These are phyloP conservation scores for Drosophila phalerata DNA, from an alignment of 2,888 invertebrate species.

Conservation along the genomic window DNA sequence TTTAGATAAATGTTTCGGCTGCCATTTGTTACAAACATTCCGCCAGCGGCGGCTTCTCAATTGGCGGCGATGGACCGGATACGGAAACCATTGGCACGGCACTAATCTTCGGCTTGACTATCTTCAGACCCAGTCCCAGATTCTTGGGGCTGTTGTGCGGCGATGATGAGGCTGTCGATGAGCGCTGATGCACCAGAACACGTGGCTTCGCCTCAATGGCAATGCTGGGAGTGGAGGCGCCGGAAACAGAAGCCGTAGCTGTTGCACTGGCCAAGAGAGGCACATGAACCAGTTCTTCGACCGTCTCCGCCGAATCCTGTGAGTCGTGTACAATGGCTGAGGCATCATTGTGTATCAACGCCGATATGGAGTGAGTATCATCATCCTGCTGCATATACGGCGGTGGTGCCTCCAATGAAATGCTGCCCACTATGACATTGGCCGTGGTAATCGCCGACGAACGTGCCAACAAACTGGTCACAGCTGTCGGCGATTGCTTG, in stretches of 20 bases:
- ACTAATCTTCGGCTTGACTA: conserved; percentile 78
- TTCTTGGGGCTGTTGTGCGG: conserved; percentile 82
- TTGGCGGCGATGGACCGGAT: conserved; percentile 92
- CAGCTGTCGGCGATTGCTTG: conserved; percentile 60
- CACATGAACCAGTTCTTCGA: conserved; percentile 79
- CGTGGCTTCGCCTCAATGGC: conserved; percentile 70
- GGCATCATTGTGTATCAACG: conserved; percentile 65
- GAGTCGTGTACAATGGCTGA: conserved; percentile 67
- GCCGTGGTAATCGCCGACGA: conserved; percentile 82
- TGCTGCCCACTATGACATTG: conserved; percentile 84
- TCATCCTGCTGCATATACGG: conserved; percentile 83
- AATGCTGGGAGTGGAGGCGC: conserved; percentile 53
- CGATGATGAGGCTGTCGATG: conserved; percentile 81
- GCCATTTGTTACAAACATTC: conserved; percentile 86
- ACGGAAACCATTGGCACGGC: conserved; percentile 91
- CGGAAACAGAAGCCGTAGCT: conserved; percentile 59
- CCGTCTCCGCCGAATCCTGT: conserved; percentile 80
- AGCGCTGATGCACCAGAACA: conserved; percentile 83
- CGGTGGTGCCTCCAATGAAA: conserved; percentile 84
- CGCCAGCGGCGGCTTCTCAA: conserved; percentile 86
- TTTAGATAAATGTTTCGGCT: conserved; percentile 86
- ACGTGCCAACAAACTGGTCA: conserved; percentile 72
- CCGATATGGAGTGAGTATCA: conserved; percentile 61
- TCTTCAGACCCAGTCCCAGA: conserved; percentile 73
- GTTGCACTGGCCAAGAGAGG: conserved; percentile 68